Evolutionary conservation across 1,140 invertebrate genomes (phyloP), one percentile per base, ranked within the genome.

Genomic region (Meloidogyne floridensis): DNA sequence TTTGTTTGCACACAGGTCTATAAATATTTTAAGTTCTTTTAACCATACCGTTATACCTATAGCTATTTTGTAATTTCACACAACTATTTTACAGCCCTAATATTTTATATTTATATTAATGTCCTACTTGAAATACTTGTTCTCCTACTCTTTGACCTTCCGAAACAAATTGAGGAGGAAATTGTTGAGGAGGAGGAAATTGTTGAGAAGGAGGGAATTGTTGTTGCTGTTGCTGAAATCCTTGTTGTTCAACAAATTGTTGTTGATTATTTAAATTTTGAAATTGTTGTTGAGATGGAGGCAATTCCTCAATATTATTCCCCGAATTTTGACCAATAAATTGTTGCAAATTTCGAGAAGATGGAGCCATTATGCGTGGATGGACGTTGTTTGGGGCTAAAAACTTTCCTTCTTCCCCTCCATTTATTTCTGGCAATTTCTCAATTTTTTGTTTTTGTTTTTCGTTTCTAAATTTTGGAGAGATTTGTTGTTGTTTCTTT

Each of bases 401-500:
- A 2, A 47, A 0, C 18, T 20, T 71, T 3, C 54, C 54, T 5
- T 11, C 51, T 15, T 71, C 32, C 1, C 77, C 65, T 32, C 77
- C 77, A 8, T n/a, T 8, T 11, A 79, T 65, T 71, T 79, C 77
- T 20, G 59, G 77, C 18, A 79, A 79, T 70, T 76, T 42, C 10
- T 15, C 51, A 6, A 65, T 20, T 56, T 56, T 56, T 56, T 76
- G 75, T 15, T 74, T 77, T 71, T 83, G 20, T 86, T 81, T 20
- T 43, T 79, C 75, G 20, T 77, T 77, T 51, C 75, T 53, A 51
- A 51, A 54, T 65, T 82, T 54, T 51, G 84, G 82, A 15, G 18
- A 20, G 11, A 8, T 51, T 78, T 85, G 78, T 53, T 80, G 74
- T 71, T 70, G 13, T 42, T 86, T 84, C 74, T 86, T 54, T 32